Base-by-base conservation (phyloP, 2,888 invertebrate species). In the Eulithis prunata region DNA sequence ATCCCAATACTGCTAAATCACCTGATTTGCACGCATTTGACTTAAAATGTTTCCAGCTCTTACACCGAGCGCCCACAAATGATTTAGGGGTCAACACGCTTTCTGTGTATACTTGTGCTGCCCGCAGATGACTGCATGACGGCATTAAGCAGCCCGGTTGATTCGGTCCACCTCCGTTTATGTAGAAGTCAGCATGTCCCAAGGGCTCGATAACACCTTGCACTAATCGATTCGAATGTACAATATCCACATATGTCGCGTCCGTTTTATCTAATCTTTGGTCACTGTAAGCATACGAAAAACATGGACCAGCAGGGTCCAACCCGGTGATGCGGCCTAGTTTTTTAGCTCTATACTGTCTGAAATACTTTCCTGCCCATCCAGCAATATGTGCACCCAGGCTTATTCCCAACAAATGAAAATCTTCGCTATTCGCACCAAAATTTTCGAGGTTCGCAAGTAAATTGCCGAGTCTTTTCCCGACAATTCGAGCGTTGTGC, bases 171-270 rank as follows among this genome's bases (percentile, higher is more conserved):
- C 96, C 96, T 21, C 95, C 94, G 75, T 96, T 96, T 5, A 96
- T 95, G 88, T 95, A 96, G 83, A 96, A 96, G 82, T 96, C 96
- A 2, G 94, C 95, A 83, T 96, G 96, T 0, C 96, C 96, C 69
- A 96, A 86, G 8, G 95, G 89, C 72, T 93, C 93, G 3, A 91
- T 85, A 8, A 91, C 86, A 53, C 93, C 93, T 83, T 93, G 93
- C 28, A 93, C 74, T 68, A 93, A 79, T 75, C 87, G 81, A 74
- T 93, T 93, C 6, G 93, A 89, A 74, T 93, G 93, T 56, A 93
- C 73, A 10, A 93, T 86, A 71, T 93, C 84, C 81, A 94, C 76
- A 91, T 90, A 93, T 11, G 69, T 71, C 7, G 93, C 93, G 64
- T 93, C 93, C 41, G 82, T 78, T 80, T 84, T 86, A 70, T 93